A percentile compares a stretch with the other conserved stretches of the same genome.
These are phyloP conservation scores for Cynoglossus semilaevis DNA, from an alignment of 2,113 vertebrate species.

Conservation along the genomic window DNA sequence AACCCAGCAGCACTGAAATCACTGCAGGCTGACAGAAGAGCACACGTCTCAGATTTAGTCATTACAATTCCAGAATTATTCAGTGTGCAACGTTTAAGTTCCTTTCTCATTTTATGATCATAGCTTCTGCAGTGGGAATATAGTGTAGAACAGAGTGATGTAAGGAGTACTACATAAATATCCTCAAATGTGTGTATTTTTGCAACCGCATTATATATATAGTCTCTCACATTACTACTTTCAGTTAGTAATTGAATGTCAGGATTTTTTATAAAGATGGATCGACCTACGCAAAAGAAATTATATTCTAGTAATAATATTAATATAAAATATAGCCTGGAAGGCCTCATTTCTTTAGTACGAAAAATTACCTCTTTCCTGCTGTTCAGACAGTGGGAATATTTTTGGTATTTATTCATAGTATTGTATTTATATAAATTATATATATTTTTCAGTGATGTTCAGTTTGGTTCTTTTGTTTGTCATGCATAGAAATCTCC, in stretches of 20 bases:
- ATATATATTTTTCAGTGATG: too few species aligned
- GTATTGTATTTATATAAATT: too few species aligned
- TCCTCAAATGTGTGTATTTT: background rate
- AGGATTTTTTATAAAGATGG: conserved; percentile 1
- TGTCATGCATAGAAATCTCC: too few species aligned
- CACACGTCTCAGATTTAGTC: background rate
- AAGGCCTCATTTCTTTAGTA: too few species aligned
- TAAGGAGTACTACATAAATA: background rate
- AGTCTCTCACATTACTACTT: background rate
- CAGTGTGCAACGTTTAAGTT: background rate
- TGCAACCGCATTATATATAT: background rate
- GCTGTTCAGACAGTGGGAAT: too few species aligned
- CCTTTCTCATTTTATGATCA: background rate
- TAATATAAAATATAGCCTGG: too few species aligned
- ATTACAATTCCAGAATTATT: background rate
- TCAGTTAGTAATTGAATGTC: background rate
- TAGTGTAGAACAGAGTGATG: background rate
- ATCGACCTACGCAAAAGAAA: conserved; percentile 1
- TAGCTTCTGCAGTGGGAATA: background rate
- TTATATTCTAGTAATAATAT: too few species aligned
- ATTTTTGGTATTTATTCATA: too few species aligned
- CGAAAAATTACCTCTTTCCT: too few species aligned
- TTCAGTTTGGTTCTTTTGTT: too few species aligned
- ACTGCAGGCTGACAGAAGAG: background rate
- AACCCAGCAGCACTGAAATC: background rate